Evolutionary conservation across 2,797 vertebrate species (phyloP), one percentile per base, ranked within the genome.

Genomic region (Adelosebastes latens): DNA sequence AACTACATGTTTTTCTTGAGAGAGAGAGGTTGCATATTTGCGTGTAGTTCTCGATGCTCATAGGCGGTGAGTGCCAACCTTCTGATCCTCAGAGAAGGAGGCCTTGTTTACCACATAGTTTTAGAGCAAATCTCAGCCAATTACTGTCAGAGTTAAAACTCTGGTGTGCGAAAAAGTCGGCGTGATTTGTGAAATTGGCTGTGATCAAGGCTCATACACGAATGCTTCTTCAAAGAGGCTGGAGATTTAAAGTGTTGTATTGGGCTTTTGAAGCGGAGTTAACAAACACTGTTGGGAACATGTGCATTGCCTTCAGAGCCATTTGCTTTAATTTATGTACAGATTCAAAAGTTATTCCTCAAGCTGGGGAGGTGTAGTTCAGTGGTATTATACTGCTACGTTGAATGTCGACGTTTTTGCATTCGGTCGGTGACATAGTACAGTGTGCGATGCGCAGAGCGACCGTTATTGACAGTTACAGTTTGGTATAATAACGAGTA

Each of bases 141-240:
- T 90, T 89, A 88, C 81, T 70, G 73, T 81, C 70, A 18, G 67
- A 80, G 72, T 78, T 72, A 60, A 84, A 91, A 64, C 62, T 70
- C 25, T 16, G 16, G 16, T n/a, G 70, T 46, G 34, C 42, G 64
- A 71, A 65, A 65, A 81, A 55, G 42, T 34, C 4, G 1, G 52
- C 36, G 67, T 61, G 80, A 88, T 84, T 88, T 84, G 74, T 75
- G 79, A 84, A 85, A 87, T 64, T 80, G 83, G 65, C 69, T 60
- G 63, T 58, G 67, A 87, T 84, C 81, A 76, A 71, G 69, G 62
- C 59, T 75, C 58, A 56, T 12, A 34, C 24, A n/a, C 2, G 1
- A 62, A 42, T 8, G 59, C 52, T 49, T 77, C 84, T 86, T 89
- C 73, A 85, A 85, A 82, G 74, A 83, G 62, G 31, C 49, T 34